Percentiles rank a stretch among this genome's conserved stretches.
Evolutionary conservation across 2,113 vertebrate genomes (phyloP).

Genomic region (Chlamydotis undulata): DNA sequence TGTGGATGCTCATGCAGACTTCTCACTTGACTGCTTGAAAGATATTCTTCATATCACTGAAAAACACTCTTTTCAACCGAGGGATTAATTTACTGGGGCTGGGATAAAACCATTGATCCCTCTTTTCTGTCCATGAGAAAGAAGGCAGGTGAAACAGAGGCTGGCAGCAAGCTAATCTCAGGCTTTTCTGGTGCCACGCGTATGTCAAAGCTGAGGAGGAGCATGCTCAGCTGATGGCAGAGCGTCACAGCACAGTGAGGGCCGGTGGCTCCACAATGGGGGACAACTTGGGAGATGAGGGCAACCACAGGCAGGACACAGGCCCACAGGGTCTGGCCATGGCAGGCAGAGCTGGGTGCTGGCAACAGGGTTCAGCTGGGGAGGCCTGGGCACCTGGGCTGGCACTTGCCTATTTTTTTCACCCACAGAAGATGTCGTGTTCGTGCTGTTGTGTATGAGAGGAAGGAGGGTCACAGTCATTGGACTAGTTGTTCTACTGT

Average conservation of each 20-base stretch:
- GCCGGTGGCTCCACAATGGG: not conserved
- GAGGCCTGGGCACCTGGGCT: not conserved
- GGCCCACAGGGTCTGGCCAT: not conserved
- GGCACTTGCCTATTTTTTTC: not conserved
- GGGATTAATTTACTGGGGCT: not conserved
- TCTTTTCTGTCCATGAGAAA: not conserved
- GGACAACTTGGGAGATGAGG: not conserved
- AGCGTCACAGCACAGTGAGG: fast-evolving
- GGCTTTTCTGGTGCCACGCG: not conserved
- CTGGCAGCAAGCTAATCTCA: not conserved
- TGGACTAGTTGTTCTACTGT: not conserved
- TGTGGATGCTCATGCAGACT: not conserved
- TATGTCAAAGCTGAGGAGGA: not conserved
- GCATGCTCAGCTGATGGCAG: not conserved
- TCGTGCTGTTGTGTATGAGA: not conserved
- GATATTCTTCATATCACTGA: not conserved
- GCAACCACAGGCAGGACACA: not conserved
- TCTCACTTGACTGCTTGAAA: not conserved
- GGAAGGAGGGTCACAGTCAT: not conserved
- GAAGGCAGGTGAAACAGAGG: not conserved
- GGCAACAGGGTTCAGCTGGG: too few relatives aligned
- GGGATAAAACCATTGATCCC: not conserved
- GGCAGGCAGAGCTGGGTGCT: not conserved
- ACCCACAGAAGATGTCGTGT: not conserved
- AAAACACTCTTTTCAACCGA: not conserved